These are phyloP conservation scores for Dioctria linearis DNA, from an alignment of 2,888 invertebrate genomes.

Conservation along the genomic window DNA sequence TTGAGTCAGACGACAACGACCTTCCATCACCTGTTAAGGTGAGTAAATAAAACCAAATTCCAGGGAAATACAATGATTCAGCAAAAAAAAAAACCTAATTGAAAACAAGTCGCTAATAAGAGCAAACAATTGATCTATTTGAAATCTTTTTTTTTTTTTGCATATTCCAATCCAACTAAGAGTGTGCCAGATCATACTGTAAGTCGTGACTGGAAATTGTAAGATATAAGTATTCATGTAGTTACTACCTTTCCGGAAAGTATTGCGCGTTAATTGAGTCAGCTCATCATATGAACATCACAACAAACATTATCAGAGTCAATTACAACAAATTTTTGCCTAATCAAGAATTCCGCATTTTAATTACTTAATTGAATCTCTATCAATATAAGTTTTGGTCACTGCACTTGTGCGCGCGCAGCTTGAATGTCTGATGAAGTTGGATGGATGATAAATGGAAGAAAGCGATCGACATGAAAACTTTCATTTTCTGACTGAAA, in stretches of 20 bases:
- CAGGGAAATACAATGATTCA: neutral
- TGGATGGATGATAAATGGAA: neutral
- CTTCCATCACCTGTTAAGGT: neutral
- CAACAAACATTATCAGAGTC: neutral
- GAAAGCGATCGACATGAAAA: neutral
- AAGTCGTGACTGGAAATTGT: neutral
- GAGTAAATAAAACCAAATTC: neutral
- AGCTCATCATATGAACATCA: neutral
- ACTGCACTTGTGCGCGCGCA: neutral
- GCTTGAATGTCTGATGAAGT: neutral
- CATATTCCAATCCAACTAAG: too few species aligned
- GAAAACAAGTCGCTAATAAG: too few species aligned
- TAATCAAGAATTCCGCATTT: neutral
- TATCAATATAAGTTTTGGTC: neutral
- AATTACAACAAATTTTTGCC: neutral
- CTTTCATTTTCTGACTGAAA: neutral
- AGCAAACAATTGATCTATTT: too few species aligned
- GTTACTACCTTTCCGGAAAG: neutral
- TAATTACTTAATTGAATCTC: conserved; percentile 6
- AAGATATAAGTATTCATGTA: neutral
- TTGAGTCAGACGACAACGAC: neutral
- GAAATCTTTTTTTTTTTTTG: too few species aligned
- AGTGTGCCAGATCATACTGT: neutral
- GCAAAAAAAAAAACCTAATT: too few species aligned
- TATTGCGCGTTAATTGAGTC: neutral